Conservation (phyloP, 2,113 vertebrate species). For the Deroptyus accipitrinus region DNA sequence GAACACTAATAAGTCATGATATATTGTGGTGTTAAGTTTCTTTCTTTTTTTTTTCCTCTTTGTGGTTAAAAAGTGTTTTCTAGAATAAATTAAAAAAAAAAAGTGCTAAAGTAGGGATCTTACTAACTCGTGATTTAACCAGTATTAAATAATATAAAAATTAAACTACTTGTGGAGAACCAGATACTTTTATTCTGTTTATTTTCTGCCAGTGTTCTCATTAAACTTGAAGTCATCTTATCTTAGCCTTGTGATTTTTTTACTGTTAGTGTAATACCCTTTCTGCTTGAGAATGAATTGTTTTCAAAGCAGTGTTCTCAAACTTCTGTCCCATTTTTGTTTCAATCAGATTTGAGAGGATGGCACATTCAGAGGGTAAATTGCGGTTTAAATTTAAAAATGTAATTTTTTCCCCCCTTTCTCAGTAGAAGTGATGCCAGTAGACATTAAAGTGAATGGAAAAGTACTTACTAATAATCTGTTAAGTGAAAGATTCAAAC, state of each 20-base stretch:
- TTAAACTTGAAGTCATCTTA: neutral
- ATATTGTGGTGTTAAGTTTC: neutral
- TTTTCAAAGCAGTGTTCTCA: neutral
- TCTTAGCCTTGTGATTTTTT: neutral
- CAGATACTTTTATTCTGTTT: neutral
- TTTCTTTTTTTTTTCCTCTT: neutral
- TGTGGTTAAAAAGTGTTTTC: neutral
- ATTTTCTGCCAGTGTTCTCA: neutral
- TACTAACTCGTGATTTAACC: neutral
- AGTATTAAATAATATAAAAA: neutral
- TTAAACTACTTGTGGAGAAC: neutral
- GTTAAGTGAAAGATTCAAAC: neutral
- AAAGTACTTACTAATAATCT: neutral
- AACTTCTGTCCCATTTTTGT: neutral
- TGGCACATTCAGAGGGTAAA: neutral
- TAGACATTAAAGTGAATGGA: neutral
- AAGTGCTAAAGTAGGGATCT: neutral
- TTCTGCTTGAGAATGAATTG: neutral
- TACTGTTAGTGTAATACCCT: neutral
- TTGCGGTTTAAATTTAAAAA: neutral
- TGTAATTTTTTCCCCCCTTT: neutral
- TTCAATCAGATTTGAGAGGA: neutral
- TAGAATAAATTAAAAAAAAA: neutral
- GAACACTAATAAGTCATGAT: neutral
- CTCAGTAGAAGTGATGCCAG: neutral